These are phyloP conservation scores for Eupithecia abbreviata DNA, from an alignment of 2,888 invertebrate genomes.

Conservation along the genomic window DNA sequence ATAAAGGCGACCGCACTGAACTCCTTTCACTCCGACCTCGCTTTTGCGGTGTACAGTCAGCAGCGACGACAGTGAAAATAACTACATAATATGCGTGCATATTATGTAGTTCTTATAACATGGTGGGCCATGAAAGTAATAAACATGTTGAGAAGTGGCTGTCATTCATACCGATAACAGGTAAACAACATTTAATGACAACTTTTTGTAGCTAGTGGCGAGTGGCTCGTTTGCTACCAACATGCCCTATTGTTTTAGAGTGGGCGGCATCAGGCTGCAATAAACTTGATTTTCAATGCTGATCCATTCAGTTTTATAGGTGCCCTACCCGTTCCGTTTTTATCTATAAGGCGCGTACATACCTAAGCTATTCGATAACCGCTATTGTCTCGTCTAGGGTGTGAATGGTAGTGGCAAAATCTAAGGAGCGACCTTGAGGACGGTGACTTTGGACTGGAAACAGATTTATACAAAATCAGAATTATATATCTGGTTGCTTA, in stretches of 20 bases:
- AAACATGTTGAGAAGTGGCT: neutral
- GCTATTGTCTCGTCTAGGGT: conserved; percentile 1
- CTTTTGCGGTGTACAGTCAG: no score
- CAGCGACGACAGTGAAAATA: no score
- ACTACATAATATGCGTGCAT: no score
- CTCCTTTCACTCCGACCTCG: no score
- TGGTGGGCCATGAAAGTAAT: no score
- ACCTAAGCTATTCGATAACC: neutral
- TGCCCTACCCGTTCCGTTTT: conserved; percentile 3
- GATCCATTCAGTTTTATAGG: conserved; percentile 17
- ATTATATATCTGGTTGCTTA: neutral
- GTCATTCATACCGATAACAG: neutral
- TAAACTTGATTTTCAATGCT: conserved; percentile 25
- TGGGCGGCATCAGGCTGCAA: conserved; percentile 21
- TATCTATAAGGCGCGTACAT: neutral
- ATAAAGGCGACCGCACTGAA: no score
- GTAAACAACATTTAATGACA: neutral
- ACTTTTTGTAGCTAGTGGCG: neutral
- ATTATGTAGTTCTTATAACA: no score
- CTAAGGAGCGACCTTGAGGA: neutral
- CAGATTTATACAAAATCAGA: neutral
- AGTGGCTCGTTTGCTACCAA: neutral
- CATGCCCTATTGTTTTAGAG: conserved; percentile 23
- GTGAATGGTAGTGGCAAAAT: neutral
- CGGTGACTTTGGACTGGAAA: neutral